Evolutionary conservation across 2,888 invertebrate species (phyloP).

Genomic region (Sphaeridia pumilis): DNA sequence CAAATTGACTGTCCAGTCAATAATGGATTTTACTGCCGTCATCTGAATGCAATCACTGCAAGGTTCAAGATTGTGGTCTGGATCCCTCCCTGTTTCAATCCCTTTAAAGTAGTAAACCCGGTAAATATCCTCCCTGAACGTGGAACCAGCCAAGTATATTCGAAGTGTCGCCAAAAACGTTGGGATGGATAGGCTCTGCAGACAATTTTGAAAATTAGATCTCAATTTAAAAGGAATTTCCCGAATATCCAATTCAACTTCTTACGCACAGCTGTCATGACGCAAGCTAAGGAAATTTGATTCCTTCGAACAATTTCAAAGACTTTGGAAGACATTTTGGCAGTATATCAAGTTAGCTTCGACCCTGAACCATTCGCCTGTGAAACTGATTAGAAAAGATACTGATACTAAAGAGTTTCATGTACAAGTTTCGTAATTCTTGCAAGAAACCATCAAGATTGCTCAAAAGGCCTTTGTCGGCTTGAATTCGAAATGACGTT

Average conservation of each 20-base stretch:
- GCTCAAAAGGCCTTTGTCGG: too few species aligned
- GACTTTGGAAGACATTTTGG: too few species aligned
- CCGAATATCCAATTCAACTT: too few species aligned
- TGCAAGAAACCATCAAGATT: too few species aligned
- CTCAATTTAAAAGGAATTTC: neutral
- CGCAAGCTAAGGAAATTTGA: constrained; percentile 8
- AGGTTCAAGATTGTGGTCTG: neutral
- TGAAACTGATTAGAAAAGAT: too few species aligned
- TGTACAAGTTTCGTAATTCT: too few species aligned
- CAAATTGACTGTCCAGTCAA: neutral
- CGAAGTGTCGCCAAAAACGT: neutral
- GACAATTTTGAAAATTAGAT: neutral
- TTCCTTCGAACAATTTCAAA: constrained; percentile 9
- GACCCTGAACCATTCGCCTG: too few species aligned
- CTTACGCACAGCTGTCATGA: constrained; percentile 11
- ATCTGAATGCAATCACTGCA: neutral
- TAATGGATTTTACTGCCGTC: neutral
- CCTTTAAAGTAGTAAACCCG: neutral
- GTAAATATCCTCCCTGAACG: neutral
- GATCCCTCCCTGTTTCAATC: neutral
- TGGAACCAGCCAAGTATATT: neutral
- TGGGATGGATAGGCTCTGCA: constrained; percentile 4
- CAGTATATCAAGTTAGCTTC: too few species aligned
- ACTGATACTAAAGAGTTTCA: too few species aligned
- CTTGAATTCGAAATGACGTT: too few species aligned